Conservation (phyloP, 2,888 invertebrate genomes). For the Quadroppia sp. region DNA sequence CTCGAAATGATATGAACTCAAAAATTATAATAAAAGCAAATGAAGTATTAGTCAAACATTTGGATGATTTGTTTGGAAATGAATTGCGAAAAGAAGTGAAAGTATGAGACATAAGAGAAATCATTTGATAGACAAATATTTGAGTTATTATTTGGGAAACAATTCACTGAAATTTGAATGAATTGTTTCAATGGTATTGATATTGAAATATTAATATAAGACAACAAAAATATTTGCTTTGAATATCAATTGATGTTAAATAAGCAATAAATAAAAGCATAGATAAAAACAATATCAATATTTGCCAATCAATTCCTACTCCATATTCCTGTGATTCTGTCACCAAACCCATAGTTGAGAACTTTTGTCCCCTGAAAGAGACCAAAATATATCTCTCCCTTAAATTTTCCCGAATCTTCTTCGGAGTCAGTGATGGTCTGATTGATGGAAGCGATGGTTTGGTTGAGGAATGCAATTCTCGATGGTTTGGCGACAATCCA, state of each 20-base stretch:
- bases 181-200: too few relatives aligned
- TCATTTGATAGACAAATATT: conserved; percentile 21
- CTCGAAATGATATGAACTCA: too few relatives aligned
- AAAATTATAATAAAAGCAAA: neutral
- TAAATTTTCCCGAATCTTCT: conserved; percentile 46
- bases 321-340: conserved; percentile 69
- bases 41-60: neutral
- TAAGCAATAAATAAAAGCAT: neutral
- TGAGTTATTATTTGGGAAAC: neutral
- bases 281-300: neutral
- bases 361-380: conserved; percentile 79
- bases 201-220: neutral
- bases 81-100: neutral
- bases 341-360: conserved; percentile 74
- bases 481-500: conserved; percentile 74
- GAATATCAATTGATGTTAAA: neutral
- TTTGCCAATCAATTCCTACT: conserved; percentile 56
- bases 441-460: neutral
- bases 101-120: neutral
- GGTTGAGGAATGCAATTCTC: conserved; percentile 51
- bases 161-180: conserved; percentile 22
- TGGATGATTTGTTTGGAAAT: neutral
- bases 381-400: conserved; percentile 62
- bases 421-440: conserved; percentile 41
- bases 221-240: conserved; percentile 9